Base-by-base conservation (phyloP, 2,888 invertebrate species). In the Ophion costatus region DNA sequence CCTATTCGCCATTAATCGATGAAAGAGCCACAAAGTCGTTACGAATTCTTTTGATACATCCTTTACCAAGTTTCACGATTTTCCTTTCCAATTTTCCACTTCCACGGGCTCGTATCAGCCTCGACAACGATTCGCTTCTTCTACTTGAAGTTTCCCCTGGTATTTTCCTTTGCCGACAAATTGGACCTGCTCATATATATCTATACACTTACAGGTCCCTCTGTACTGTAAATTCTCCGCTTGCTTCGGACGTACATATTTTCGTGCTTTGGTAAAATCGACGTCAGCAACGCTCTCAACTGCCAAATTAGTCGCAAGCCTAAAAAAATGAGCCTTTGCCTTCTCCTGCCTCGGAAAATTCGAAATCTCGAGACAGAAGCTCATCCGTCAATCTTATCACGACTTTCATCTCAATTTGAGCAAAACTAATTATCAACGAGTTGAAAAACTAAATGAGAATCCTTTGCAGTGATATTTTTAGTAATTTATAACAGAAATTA, bases 81-180 rank as follows among this genome's bases (percentile, higher is more conserved):
- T 88, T 85, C 85, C 79, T 85, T 87, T 87, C 80, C 87, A 88
- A 88, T 89, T 88, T 88, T 87, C 84, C 86, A 84, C 87, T 80
- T 86, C 85, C 84, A 79, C 82, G 71, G 82, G 67, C 61, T 79
- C 83, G 75, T 63, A 78, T 73, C 79, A 73, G 61, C 33, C 71
- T 51, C 66, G 42, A 64, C 56, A 59, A 51, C 66, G 29, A 38
- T 22, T 82, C 86, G 81, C 85, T 79, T 59, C 83, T 76, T 71
- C 76, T 81, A 76, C 86, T 87, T 86, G 81, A 73, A 85, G 83
- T 82, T 84, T 83, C 86, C 88, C 89, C 87, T 86, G 86, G 88
- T 89, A 90, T 92, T 91, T 92, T 91, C 89, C 90, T 91, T 92
- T 92, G 88, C 87, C 85, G 87, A 78, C 88, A 91, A 92, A 92